Evolutionary conservation across 2,113 vertebrate species (phyloP).

Genomic region (Sakesphorus luctuosus): DNA sequence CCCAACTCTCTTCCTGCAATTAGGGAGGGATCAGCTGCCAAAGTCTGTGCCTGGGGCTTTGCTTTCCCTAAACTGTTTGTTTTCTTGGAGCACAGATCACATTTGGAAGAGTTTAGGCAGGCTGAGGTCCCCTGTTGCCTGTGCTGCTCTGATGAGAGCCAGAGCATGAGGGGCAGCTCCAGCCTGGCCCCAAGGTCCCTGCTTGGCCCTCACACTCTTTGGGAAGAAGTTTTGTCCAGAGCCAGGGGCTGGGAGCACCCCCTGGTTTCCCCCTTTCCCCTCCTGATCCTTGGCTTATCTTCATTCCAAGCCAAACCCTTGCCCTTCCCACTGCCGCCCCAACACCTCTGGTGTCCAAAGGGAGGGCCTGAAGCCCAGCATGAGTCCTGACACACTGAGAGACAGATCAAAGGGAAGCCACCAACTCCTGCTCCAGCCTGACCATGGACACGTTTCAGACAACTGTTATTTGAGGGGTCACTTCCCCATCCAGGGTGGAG

Average conservation of each 20-base stretch:
- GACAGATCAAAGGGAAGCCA: neutral
- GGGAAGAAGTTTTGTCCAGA: neutral
- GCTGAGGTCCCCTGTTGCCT: neutral
- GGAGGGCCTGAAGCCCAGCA: accelerated
- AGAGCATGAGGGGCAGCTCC: neutral
- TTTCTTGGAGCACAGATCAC: constrained; percentile 34
- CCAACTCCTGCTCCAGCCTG: neutral
- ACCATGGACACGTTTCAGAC: accelerated
- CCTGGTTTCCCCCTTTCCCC: accelerated
- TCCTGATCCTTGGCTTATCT: neutral
- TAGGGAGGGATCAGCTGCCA: constrained; percentile 41
- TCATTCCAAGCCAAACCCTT: neutral
- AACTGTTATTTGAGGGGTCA: neutral
- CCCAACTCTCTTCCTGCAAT: constrained; percentile 43
- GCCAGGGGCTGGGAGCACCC: neutral
- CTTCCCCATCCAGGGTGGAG: neutral
- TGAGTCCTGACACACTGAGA: accelerated
- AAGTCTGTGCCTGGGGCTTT: constrained; percentile 40
- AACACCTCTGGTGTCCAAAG: neutral
- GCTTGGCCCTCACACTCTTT: neutral
- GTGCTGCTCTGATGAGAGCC: neutral
- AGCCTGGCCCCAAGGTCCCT: neutral
- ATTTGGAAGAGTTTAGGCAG: constrained; percentile 56
- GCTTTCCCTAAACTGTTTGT: constrained; percentile 53
- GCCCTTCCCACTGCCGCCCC: neutral